These are phyloP conservation scores for Oreortyx pictus DNA, from an alignment of 2,797 vertebrate genomes.

Conservation along the genomic window DNA sequence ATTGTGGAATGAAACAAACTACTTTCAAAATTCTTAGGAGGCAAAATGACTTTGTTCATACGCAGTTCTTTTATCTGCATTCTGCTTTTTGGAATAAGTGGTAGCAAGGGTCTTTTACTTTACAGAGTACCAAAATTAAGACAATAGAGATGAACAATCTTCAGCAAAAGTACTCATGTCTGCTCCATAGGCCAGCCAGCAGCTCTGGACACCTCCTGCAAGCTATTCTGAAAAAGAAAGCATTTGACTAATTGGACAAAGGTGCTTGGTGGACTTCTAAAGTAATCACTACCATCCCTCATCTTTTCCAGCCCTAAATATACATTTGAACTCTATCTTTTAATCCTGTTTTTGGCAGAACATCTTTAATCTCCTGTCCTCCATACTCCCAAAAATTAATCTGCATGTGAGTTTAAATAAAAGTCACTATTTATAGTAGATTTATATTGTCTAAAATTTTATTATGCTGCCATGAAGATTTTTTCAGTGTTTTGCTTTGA, in stretches of 20 bases:
- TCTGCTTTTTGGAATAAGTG: neutral
- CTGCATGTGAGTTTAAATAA: constrained; percentile 34
- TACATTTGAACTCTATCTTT: constrained; percentile 55
- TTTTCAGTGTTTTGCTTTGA: constrained; percentile 54
- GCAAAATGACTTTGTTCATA: neutral
- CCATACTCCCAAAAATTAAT: constrained; percentile 8
- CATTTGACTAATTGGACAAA: constrained; percentile 65
- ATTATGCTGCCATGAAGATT: constrained; percentile 63
- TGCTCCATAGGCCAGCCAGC: constrained; percentile 34
- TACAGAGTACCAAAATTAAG: neutral
- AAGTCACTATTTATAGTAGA: constrained; percentile 55
- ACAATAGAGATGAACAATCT: constrained; percentile 8
- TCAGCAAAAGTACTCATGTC: neutral
- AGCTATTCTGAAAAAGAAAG: constrained; percentile 52
- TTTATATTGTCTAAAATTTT: constrained; percentile 67
- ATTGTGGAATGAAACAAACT: neutral
- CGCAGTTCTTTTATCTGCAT: neutral
- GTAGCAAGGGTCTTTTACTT: neutral
- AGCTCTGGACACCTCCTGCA: constrained; percentile 18
- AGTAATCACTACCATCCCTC: constrained; percentile 63
- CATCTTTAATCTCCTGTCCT: constrained; percentile 43
- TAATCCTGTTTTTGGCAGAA: constrained; percentile 40
- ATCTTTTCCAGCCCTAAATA: constrained; percentile 27
- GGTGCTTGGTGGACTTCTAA: constrained; percentile 58
- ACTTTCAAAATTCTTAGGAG: neutral